Percentiles rank a stretch among this genome's conserved stretches.
These are phyloP conservation scores for Labeo catla DNA, from an alignment of 2,113 vertebrate species.

Conservation along the genomic window DNA sequence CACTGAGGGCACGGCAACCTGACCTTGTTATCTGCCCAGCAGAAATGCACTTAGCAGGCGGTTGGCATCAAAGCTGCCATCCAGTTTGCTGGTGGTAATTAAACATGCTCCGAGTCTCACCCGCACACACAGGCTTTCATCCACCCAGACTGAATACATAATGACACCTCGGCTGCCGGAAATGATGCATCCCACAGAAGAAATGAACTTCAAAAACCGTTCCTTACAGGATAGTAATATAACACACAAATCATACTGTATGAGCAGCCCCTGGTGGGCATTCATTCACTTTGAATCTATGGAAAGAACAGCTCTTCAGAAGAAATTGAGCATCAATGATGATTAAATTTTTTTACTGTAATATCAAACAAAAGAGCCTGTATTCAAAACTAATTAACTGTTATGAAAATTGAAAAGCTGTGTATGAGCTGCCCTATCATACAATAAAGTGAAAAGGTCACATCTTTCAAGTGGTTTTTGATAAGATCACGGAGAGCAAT, in stretches of 20 bases:
- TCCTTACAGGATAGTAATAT: not conserved
- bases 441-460: slow-evolving; percentile 17
- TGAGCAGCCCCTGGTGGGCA: not conserved
- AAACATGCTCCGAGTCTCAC: slow-evolving; percentile 52
- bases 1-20: slow-evolving; percentile 45
- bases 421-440: not conserved
- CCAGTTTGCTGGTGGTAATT: slow-evolving; percentile 66
- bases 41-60: slow-evolving; percentile 65
- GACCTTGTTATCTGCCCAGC: slow-evolving; percentile 67
- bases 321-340: not conserved
- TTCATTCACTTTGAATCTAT: not conserved
- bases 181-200: not conserved
- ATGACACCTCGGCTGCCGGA: slow-evolving; percentile 55
- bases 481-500: slow-evolving; percentile 25
- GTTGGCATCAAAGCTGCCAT: slow-evolving; percentile 54
- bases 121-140: slow-evolving; percentile 48
- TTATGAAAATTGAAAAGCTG: slow-evolving; percentile 20
- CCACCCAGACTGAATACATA: slow-evolving; percentile 56
- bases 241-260: not conserved
- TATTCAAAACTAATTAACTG: not conserved
- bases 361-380: not conserved
- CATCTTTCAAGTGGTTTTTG: slow-evolving; percentile 12
- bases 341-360: not conserved
- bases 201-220: not conserved
- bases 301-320: not conserved